These are phyloP conservation scores for Pseudomyrmex cubaensis DNA, from an alignment of 1,140 invertebrate genomes.

Conservation along the genomic window DNA sequence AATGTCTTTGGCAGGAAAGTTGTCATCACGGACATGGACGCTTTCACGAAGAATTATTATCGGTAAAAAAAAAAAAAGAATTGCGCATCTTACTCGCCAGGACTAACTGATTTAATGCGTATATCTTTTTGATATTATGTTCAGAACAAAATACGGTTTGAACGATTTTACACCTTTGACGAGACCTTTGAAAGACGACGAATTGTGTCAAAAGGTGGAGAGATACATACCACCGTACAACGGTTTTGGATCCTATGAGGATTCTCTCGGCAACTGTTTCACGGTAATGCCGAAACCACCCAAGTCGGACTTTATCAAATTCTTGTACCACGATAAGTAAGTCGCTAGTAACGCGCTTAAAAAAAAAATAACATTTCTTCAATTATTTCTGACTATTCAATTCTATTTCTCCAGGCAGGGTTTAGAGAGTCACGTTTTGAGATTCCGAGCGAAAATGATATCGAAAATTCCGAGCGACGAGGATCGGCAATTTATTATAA, in stretches of 20 bases:
- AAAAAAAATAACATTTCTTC: no score
- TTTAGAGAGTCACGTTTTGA: slow-evolving; percentile 91
- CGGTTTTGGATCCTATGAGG: slow-evolving; percentile 94
- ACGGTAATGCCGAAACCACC: slow-evolving; percentile 91
- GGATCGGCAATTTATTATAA: slow-evolving; percentile 92
- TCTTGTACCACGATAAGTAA: slow-evolving; percentile 91
- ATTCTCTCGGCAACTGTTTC: slow-evolving; percentile 94
- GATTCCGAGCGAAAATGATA: slow-evolving; percentile 91
- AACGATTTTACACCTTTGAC: slow-evolving; percentile 87
- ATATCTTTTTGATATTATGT: slow-evolving; percentile 40
- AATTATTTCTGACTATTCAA: not conserved
- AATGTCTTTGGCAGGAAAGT: slow-evolving; percentile 93
- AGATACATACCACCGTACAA: slow-evolving; percentile 93
- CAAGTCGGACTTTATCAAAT: slow-evolving; percentile 92
- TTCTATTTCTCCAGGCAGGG: slow-evolving; percentile 85
- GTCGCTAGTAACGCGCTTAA: not conserved
- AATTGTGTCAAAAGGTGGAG: slow-evolving; percentile 80
- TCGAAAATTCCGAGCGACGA: slow-evolving; percentile 89
- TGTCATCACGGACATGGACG: slow-evolving; percentile 93
- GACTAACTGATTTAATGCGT: not conserved
- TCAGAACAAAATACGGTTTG: slow-evolving; percentile 82
- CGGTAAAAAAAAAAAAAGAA: slow-evolving; percentile 78
- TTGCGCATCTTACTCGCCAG: no score
- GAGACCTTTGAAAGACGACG: slow-evolving; percentile 83
- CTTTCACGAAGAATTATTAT: slow-evolving; percentile 95